Conservation (phyloP, 2,888 invertebrate species). For the Ommatoiulus sabulosus region DNA sequence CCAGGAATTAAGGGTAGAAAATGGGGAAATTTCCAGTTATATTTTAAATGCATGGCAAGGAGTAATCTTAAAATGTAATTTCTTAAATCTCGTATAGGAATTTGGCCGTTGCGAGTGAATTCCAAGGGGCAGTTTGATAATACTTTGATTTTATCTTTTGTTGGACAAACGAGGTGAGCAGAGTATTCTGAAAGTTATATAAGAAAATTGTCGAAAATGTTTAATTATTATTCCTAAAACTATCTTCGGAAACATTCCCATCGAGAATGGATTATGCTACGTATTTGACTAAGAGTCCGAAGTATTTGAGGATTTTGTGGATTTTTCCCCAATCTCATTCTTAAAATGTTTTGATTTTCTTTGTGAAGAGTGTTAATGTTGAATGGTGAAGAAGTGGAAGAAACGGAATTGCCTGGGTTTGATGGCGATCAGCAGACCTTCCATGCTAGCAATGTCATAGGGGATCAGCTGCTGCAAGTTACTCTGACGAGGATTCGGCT, state of each 20-base stretch:
- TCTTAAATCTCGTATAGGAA: slow-evolving; percentile 70
- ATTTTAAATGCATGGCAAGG: background rate
- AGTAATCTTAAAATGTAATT: background rate
- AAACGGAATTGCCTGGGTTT: slow-evolving; percentile 93
- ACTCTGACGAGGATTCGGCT: slow-evolving; percentile 80
- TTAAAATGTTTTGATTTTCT: slow-evolving; percentile 6
- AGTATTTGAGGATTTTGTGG: background rate
- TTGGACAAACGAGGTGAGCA: slow-evolving; percentile 87
- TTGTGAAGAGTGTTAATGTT: slow-evolving; percentile 81
- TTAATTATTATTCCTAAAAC: too few relatives aligned
- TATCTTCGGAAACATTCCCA: too few relatives aligned
- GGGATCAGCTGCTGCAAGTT: slow-evolving; percentile 83
- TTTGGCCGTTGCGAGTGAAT: slow-evolving; percentile 89
- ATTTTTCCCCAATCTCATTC: background rate
- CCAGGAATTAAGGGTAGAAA: slow-evolving; percentile 86
- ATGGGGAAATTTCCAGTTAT: background rate
- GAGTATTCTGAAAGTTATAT: too few relatives aligned
- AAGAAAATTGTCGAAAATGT: too few relatives aligned
- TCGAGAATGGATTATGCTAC: too few relatives aligned
- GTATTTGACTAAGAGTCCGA: background rate
- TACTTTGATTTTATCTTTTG: slow-evolving; percentile 92
- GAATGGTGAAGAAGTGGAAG: slow-evolving; percentile 97
- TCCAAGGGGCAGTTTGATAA: slow-evolving; percentile 75
- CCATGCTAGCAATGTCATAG: slow-evolving; percentile 89
- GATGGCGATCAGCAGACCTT: slow-evolving; percentile 93